These are phyloP conservation scores for Rhagoletis zephyria DNA, from an alignment of 1,140 invertebrate species.

Conservation along the genomic window DNA sequence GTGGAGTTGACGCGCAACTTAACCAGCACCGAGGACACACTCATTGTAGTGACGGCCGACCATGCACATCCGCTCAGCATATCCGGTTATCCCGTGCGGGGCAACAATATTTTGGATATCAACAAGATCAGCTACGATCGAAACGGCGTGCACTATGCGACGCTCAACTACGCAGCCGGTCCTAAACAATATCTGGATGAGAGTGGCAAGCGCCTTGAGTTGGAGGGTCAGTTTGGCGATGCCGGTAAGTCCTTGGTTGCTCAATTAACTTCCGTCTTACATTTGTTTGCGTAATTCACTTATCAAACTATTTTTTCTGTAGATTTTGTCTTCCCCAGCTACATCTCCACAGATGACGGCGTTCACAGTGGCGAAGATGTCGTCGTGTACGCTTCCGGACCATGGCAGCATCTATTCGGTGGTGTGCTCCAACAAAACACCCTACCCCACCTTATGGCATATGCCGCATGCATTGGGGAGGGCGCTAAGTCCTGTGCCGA, in stretches of 20 bases:
- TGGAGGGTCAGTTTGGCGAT: conserved; percentile 53
- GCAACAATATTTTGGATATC: conserved; percentile 79
- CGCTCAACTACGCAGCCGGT: conserved; percentile 80
- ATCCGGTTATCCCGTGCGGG: conserved; percentile 80
- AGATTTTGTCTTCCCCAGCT: conserved; percentile 64
- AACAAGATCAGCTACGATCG: conserved; percentile 63
- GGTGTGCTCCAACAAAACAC: conserved; percentile 85
- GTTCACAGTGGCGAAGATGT: conserved; percentile 83
- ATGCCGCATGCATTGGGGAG: conserved; percentile 73
- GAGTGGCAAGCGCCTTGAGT: conserved; percentile 62
- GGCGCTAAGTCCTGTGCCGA: conserved; percentile 49
- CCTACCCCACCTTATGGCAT: conserved; percentile 83
- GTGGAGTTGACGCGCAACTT: conserved; percentile 77
- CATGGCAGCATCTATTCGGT: conserved; percentile 81
- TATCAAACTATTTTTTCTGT: background rate
- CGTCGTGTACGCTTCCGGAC: conserved; percentile 77
- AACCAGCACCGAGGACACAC: conserved; percentile 77
- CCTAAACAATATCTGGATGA: conserved; percentile 74
- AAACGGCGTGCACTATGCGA: conserved; percentile 76
- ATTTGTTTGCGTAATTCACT: too few relatives aligned
- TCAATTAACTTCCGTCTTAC: background rate
- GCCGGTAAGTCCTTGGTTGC: background rate
- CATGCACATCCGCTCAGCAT: conserved; percentile 81
- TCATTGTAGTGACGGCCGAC: conserved; percentile 82
- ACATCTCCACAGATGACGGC: conserved; percentile 73